phyloP scores from a whole-genome alignment of 2,888 invertebrate species.

The Psylliodes chrysocephalus region DNA sequence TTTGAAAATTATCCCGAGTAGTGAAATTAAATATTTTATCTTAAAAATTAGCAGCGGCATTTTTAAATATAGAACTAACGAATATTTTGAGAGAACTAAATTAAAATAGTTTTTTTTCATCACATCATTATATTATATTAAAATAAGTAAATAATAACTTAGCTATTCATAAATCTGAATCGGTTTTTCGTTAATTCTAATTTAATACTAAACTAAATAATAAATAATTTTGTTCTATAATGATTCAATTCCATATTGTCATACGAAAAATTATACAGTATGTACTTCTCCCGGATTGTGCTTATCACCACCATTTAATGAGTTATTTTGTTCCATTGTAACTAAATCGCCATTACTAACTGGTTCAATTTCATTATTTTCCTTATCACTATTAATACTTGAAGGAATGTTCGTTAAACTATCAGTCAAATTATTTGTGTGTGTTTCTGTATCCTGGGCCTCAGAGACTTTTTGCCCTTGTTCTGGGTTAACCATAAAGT shows the following conservation, averaged over 20 bases:
- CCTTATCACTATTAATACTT: slow-evolving; percentile 47
- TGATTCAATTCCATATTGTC: neutral
- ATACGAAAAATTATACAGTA: slow-evolving; percentile 51
- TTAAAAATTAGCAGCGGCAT: too few relatives aligned
- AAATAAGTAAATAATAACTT: too few relatives aligned
- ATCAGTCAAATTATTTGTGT: slow-evolving; percentile 36
- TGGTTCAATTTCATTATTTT: slow-evolving; percentile 33
- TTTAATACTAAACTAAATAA: too few relatives aligned
- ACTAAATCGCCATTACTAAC: slow-evolving; percentile 43
- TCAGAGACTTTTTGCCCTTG: slow-evolving; percentile 54
- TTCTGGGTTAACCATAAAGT: slow-evolving; percentile 69
- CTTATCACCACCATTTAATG: slow-evolving; percentile 35
- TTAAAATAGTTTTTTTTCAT: too few relatives aligned
- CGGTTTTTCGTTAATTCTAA: too few relatives aligned
- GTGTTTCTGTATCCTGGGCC: slow-evolving; percentile 35
- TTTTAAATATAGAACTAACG: too few relatives aligned
- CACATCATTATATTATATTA: too few relatives aligned
- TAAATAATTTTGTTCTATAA: neutral
- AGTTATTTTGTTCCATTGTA: slow-evolving; percentile 34
- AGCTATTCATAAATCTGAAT: too few relatives aligned
- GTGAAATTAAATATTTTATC: too few relatives aligned
- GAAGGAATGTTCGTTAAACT: slow-evolving; percentile 44
- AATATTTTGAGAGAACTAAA: too few relatives aligned
- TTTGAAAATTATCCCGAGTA: too few relatives aligned
- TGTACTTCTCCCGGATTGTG: slow-evolving; percentile 56